Percentiles rank a stretch among this genome's conserved stretches.
Evolutionary conservation across 2,888 invertebrate genomes (phyloP).

Genomic region (Apamea monoglypha): DNA sequence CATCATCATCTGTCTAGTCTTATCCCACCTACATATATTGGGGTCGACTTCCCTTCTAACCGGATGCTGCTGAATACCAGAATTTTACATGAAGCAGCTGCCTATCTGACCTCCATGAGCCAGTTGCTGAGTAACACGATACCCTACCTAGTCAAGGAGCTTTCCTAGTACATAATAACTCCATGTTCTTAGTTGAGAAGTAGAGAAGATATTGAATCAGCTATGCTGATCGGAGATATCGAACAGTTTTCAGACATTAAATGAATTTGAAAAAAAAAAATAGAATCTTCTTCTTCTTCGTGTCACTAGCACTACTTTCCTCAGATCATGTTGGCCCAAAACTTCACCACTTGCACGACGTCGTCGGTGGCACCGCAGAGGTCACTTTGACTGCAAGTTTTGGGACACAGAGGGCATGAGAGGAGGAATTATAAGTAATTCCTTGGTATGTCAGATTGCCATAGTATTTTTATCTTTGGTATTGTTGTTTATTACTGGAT

Average conservation of each 20-base stretch:
- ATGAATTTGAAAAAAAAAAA: too few relatives aligned
- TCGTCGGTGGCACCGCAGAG: too few relatives aligned
- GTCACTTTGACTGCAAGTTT: too few relatives aligned
- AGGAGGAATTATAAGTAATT: neutral
- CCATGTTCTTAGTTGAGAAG: neutral
- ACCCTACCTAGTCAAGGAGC: neutral
- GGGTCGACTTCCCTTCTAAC: neutral
- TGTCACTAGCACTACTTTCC: too few relatives aligned
- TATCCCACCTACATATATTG: neutral
- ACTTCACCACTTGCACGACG: too few relatives aligned
- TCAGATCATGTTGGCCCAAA: too few relatives aligned
- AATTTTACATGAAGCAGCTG: neutral
- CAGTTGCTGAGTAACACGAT: neutral
- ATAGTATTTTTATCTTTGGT: constrained; percentile 11
- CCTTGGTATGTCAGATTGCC: neutral
- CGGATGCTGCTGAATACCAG: neutral
- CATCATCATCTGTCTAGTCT: neutral
- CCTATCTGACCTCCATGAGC: neutral
- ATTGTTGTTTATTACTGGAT: neutral
- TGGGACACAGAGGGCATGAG: too few relatives aligned
- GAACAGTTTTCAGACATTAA: too few relatives aligned
- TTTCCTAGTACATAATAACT: neutral
- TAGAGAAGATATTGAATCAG: neutral
- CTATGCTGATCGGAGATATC: neutral
- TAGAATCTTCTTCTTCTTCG: too few relatives aligned